Percentiles rank a stretch among this genome's conserved stretches.
Conservation (phyloP, 1,140 invertebrate genomes). For the Drosophila setifemur region DNA sequence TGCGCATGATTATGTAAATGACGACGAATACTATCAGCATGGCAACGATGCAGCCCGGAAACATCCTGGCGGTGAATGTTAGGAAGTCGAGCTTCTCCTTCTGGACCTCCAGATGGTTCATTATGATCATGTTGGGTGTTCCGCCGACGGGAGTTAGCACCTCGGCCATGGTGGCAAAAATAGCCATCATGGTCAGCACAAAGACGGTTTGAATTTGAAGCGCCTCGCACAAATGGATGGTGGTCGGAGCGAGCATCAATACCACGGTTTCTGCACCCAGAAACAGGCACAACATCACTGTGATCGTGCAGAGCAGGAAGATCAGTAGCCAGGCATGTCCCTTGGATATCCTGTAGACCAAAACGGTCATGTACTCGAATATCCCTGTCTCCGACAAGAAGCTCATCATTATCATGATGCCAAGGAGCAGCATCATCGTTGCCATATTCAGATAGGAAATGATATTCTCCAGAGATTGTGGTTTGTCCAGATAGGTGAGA, state of each 20-base stretch:
- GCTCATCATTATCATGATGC: slow-evolving; percentile 94
- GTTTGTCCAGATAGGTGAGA: slow-evolving; percentile 87
- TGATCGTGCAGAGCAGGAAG: slow-evolving; percentile 89
- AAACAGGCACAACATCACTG: slow-evolving; percentile 89
- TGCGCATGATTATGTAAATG: too few relatives aligned
- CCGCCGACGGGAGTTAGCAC: slow-evolving; percentile 94
- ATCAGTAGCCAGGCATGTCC: slow-evolving; percentile 92
- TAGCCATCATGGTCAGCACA: slow-evolving; percentile 88
- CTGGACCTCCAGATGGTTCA: slow-evolving; percentile 88
- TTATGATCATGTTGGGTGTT: slow-evolving; percentile 94
- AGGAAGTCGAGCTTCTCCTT: too few relatives aligned
- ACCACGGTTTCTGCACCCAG: slow-evolving; percentile 94
- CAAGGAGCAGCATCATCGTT: slow-evolving; percentile 91
- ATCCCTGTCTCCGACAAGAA: slow-evolving; percentile 92
- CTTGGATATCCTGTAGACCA: slow-evolving; percentile 85
- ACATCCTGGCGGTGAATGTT: slow-evolving; percentile 90
- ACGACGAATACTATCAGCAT: too few relatives aligned
- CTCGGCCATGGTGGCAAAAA: slow-evolving; percentile 92
- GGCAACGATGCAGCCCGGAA: too few relatives aligned
- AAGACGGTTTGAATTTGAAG: slow-evolving; percentile 91
- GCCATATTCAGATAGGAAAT: slow-evolving; percentile 93
- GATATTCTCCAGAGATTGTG: slow-evolving; percentile 87
- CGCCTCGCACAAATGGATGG: slow-evolving; percentile 93
- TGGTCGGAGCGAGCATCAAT: slow-evolving; percentile 92
- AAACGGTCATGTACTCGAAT: slow-evolving; percentile 91